A percentile compares a stretch with the other conserved stretches of the same genome.
Conservation (phyloP, 2,797 vertebrate genomes). For the Sphenopsis melanotis region DNA sequence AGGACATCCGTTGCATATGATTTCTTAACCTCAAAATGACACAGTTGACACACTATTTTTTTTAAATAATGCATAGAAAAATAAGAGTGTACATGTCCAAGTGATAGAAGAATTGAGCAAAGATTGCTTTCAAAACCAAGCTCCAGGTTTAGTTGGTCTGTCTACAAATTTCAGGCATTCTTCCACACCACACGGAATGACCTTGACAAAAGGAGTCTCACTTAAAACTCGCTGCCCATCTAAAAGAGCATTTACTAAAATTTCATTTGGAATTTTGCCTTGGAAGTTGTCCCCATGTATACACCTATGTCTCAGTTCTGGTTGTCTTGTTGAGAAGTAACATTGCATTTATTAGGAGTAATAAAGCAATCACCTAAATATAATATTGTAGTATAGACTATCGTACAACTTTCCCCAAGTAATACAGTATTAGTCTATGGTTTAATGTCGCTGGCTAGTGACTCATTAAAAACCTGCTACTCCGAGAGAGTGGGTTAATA, state of each 20-base stretch:
- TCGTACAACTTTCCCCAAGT: not conserved
- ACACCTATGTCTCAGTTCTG: not conserved
- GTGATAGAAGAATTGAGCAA: not conserved
- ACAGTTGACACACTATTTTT: not conserved
- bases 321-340: not conserved
- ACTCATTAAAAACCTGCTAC: conserved; percentile 18
- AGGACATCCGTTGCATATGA: not conserved
- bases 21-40: not conserved
- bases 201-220: not conserved
- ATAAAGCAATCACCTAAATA: not conserved
- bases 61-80: not conserved
- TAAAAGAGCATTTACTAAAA: not conserved
- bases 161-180: not conserved
- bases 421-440: not conserved
- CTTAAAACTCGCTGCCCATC: not conserved
- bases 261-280: not conserved
- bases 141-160: not conserved
- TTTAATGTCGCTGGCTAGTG: not conserved
- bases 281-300: not conserved
- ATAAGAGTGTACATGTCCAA: not conserved
- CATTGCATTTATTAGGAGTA: not conserved
- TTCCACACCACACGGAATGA: not conserved
- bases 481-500: conserved; percentile 12
- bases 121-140: not conserved
- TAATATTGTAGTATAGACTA: not conserved